Evolutionary conservation across 2,888 invertebrate genomes (phyloP).

Genomic region (Lordiphosa fenestrarum): DNA sequence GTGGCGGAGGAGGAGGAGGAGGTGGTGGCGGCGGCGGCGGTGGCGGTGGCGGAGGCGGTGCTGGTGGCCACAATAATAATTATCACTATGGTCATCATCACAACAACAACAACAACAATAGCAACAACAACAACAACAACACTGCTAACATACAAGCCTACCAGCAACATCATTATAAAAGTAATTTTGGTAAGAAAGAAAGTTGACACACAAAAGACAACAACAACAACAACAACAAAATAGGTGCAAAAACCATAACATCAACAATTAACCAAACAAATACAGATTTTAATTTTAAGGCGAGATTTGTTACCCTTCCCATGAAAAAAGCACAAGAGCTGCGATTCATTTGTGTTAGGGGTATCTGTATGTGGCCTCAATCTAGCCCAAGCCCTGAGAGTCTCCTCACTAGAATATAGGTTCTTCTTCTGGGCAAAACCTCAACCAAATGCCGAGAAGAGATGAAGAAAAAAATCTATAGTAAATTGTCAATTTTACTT

Average conservation of each 20-base stretch:
- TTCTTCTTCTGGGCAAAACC: too few relatives aligned
- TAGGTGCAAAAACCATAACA: neutral
- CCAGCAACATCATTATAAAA: conserved; percentile 75
- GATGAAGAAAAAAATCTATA: too few relatives aligned
- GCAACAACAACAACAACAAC: conserved; percentile 31
- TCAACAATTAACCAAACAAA: too few relatives aligned
- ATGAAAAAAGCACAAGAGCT: too few relatives aligned
- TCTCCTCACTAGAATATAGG: too few relatives aligned
- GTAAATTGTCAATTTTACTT: too few relatives aligned
- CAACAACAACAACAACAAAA: neutral
- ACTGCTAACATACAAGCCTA: conserved; percentile 54
- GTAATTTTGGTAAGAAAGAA: conserved; percentile 78
- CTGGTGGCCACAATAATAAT: conserved; percentile 9
- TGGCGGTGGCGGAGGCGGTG: conserved; percentile 24
- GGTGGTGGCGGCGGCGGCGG: conserved; percentile 28
- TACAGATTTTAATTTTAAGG: too few relatives aligned
- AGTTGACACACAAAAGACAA: neutral
- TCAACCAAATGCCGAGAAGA: too few relatives aligned
- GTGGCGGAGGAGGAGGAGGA: conserved; percentile 28
- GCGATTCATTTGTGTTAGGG: too few relatives aligned
- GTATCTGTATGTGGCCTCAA: too few relatives aligned
- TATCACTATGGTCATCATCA: conserved; percentile 12
- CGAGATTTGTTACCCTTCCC: too few relatives aligned
- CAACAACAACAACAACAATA: conserved; percentile 23
- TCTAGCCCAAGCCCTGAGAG: too few relatives aligned